phyloP scores from a whole-genome alignment of 1,140 invertebrate genomes.

The Arion vulgaris region DNA sequence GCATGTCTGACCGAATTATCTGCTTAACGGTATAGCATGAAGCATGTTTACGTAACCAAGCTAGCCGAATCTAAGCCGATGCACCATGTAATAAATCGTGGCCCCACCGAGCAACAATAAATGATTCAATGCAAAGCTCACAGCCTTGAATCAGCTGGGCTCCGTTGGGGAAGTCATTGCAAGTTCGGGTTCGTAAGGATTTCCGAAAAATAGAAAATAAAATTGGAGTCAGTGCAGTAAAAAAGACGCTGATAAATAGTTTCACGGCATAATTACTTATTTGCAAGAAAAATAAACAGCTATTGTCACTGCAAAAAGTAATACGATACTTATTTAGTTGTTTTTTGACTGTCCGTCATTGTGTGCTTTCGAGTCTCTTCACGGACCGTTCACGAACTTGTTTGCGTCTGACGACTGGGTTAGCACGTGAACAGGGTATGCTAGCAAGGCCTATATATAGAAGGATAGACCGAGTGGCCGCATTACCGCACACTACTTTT shows the following conservation, averaged over 20 bases:
- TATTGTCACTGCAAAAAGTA: constrained; percentile 1
- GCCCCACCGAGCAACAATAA: background rate
- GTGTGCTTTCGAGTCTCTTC: constrained; percentile 19
- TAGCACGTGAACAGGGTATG: constrained; percentile 48
- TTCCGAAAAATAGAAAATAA: background rate
- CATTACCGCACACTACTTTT: too few species aligned
- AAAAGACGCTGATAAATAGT: too few species aligned
- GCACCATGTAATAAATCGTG: background rate
- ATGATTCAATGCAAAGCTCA: constrained; percentile 2
- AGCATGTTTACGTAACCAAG: background rate
- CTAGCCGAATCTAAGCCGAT: background rate
- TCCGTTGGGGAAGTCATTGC: constrained; percentile 34
- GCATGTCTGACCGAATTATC: background rate
- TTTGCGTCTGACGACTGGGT: constrained; percentile 31
- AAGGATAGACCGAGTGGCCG: too few species aligned
- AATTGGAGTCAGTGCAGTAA: too few species aligned
- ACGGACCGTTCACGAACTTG: constrained; percentile 14
- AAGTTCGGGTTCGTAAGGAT: constrained; percentile 11
- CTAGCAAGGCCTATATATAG: constrained; percentile 35
- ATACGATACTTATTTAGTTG: too few species aligned
- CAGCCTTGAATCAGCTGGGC: constrained; percentile 43
- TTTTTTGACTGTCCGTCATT: too few species aligned
- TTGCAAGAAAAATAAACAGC: too few species aligned
- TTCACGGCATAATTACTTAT: too few species aligned
- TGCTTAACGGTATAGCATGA: background rate